phyloP scores from a whole-genome alignment of 1,140 invertebrate species.

The Drosophila sturtevanti region DNA sequence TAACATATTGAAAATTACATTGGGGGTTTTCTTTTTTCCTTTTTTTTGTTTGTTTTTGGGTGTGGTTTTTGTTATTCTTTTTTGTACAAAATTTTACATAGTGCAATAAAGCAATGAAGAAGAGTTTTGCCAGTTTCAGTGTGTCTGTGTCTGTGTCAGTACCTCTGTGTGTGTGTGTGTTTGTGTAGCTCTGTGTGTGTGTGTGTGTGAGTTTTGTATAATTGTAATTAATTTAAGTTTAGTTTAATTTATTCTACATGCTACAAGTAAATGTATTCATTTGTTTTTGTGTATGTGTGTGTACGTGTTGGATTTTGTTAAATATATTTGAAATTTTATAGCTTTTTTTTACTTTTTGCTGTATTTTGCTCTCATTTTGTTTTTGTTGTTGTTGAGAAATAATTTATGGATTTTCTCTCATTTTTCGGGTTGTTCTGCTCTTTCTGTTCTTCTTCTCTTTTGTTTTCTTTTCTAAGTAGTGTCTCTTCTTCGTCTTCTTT shows the following conservation, averaged over 20 bases:
- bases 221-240: constrained; percentile 27
- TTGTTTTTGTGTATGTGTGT: constrained; percentile 23
- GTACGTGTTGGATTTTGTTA: constrained; percentile 19
- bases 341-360: neutral
- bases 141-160: constrained; percentile 19
- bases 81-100: constrained; percentile 79
- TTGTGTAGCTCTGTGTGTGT: constrained; percentile 46
- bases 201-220: constrained; percentile 26
- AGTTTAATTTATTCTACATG: constrained; percentile 47
- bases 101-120: constrained; percentile 73
- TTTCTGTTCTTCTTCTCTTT: constrained; percentile 12
- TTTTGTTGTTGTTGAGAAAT: constrained; percentile 53
- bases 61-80: constrained; percentile 39
- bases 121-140: constrained; percentile 48
- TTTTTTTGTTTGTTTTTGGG: constrained; percentile 34
- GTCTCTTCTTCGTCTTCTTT: constrained; percentile 5
- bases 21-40: constrained; percentile 27
- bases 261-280: constrained; percentile 37
- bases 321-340: constrained; percentile 19
- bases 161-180: constrained; percentile 30
- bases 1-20: constrained; percentile 77
- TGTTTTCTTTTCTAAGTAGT: constrained; percentile 5
- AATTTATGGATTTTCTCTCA: constrained; percentile 35
- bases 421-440: constrained; percentile 23
- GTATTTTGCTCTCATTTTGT: constrained; percentile 20